These are phyloP conservation scores for Drosophila melanica DNA, from an alignment of 1,140 invertebrate genomes.

Conservation along the genomic window DNA sequence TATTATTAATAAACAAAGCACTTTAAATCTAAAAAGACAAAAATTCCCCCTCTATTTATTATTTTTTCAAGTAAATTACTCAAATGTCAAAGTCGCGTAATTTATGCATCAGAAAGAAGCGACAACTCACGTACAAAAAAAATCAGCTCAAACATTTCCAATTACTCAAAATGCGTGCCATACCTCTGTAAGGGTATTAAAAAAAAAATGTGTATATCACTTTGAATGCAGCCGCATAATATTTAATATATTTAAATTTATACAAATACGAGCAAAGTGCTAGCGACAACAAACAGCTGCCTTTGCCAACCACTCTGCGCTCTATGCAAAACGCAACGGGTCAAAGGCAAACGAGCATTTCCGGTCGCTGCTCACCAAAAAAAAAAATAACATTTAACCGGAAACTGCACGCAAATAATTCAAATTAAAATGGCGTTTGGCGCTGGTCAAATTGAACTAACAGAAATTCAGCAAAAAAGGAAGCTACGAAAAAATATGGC, in stretches of 20 bases:
- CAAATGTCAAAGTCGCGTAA: conserved; percentile 41
- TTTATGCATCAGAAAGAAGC: conserved; percentile 32
- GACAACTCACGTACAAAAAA: conserved; percentile 8
- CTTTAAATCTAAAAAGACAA: conserved; percentile 11
- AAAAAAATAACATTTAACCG: conserved; percentile 36
- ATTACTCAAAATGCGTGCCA: conserved; percentile 39
- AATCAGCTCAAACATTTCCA: conserved; percentile 32
- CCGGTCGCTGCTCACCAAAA: conserved; percentile 47
- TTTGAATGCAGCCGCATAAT: conserved; percentile 11
- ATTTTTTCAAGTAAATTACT: conserved; percentile 37
- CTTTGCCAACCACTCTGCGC: background rate
- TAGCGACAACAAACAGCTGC: conserved; percentile 44
- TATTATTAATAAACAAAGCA: conserved; percentile 6
- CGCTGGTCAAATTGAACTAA: conserved; percentile 35
- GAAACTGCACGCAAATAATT: conserved; percentile 55
- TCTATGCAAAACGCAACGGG: conserved; percentile 23
- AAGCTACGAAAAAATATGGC: background rate
- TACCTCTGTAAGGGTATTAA: conserved; percentile 1
- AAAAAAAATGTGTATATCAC: conserved; percentile 22
- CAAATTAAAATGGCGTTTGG: conserved; percentile 58
- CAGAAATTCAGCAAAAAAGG: conserved; percentile 11
- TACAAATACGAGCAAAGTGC: conserved; percentile 31
- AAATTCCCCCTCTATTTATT: conserved; percentile 39
- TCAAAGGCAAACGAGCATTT: conserved; percentile 50
- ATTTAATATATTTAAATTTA: conserved; percentile 37